These are phyloP conservation scores for Iphiclides podalirius DNA, from an alignment of 2,888 invertebrate species.

Conservation along the genomic window DNA sequence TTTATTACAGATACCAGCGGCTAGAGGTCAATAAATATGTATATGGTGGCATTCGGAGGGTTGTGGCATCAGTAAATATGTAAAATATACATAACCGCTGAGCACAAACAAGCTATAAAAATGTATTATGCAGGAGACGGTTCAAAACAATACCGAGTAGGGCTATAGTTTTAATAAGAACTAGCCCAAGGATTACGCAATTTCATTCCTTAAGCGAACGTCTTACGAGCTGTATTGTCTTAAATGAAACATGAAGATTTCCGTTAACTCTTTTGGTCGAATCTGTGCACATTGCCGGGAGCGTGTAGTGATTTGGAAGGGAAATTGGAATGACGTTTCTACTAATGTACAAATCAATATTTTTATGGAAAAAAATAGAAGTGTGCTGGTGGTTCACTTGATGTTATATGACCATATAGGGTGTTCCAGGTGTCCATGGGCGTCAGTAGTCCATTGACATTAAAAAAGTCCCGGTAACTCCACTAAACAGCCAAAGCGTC, in stretches of 20 bases:
- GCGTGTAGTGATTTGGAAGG: background rate
- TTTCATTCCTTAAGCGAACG: conserved; percentile 6
- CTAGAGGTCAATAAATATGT: conserved; percentile 57
- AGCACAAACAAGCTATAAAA: conserved; percentile 65
- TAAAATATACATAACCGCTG: conserved; percentile 66
- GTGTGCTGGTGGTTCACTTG: too few species aligned
- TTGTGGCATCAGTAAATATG: conserved; percentile 48
- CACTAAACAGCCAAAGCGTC: too few species aligned
- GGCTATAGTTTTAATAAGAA: conserved; percentile 10
- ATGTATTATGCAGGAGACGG: conserved; percentile 69
- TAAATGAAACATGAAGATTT: background rate
- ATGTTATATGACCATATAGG: too few species aligned
- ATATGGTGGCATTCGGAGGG: conserved; percentile 50
- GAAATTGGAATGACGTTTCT: background rate
- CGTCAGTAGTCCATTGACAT: too few species aligned
- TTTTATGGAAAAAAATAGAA: too few species aligned
- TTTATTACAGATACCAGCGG: conserved; percentile 27
- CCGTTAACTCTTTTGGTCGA: background rate
- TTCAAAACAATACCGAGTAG: conserved; percentile 60
- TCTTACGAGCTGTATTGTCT: conserved; percentile 3
- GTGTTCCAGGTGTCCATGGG: too few species aligned
- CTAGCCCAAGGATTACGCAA: conserved; percentile 21
- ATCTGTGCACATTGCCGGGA: background rate
- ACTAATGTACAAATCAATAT: background rate
- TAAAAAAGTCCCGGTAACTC: too few species aligned